Evolutionary conservation across 2,888 invertebrate genomes (phyloP), one percentile per base, ranked within the genome.

Genomic region (Pediacus dermestoides): DNA sequence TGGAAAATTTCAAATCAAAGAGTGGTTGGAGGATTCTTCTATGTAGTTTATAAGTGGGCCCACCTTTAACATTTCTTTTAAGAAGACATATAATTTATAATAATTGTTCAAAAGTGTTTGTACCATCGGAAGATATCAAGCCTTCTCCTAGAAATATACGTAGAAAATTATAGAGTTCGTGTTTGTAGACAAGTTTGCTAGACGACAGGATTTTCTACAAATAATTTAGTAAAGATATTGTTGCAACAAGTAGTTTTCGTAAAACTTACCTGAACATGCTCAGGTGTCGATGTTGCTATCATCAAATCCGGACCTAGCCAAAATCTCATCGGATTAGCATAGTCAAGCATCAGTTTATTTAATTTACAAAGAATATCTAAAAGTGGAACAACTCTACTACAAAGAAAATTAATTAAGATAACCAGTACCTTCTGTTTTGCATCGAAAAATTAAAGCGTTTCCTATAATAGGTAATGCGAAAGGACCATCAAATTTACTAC

Each of bases 191-290:
- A 27, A 57, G 48, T 38, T 50, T 53, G 2, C 37, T 21, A 1
- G 56, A 55, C 4, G 52, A 45, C 42, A 58, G 34, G 3, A 58
- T 46, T 52, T 56, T 57, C 58, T 57, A 31, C 13, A 50, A 49
- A n/a, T n/a, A n/a, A n/a, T n/a, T n/a, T n/a, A n/a, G n/a, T n/a
- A n/a, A n/a, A n/a, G n/a, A n/a, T n/a, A n/a, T n/a, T n/a, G n/a
- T n/a, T n/a, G n/a, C n/a, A n/a, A n/a, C n/a, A n/a, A n/a, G n/a
- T n/a, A n/a, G n/a, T n/a, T n/a, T n/a, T n/a, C n/a, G n/a, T n/a
- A n/a, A n/a, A n/a, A 27, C 21, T 40, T 50, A 57, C 57, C 42
- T 55, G 50, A 10, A 50, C 50, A 23, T 55, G 53, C 2, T 37
- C 37, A 3, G 47, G 51, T 14, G 56, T 47, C n/a, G 43, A 42